These are phyloP conservation scores for Megalops cyprinoides DNA, from an alignment of 2,797 vertebrate species.

Conservation along the genomic window DNA sequence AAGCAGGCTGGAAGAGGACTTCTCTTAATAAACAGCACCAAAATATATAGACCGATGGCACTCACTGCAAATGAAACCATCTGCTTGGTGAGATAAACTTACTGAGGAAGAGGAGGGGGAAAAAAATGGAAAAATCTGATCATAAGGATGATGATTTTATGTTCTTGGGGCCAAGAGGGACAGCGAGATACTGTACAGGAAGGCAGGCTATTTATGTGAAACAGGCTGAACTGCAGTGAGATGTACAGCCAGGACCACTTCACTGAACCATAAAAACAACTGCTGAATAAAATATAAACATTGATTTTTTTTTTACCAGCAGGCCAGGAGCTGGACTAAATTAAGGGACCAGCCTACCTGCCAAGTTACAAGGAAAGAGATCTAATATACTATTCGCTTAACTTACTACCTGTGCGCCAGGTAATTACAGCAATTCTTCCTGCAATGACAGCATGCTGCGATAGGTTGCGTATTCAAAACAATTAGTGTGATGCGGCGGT, in stretches of 20 bases:
- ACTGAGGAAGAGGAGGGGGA: neutral
- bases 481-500: neutral
- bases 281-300: neutral
- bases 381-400: neutral
- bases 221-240: neutral
- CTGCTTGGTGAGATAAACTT: conserved; percentile 17
- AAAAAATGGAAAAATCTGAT: neutral
- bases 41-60: conserved; percentile 33
- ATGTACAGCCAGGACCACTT: neutral
- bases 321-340: neutral
- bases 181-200: neutral
- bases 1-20: conserved; percentile 12
- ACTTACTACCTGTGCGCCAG: neutral
- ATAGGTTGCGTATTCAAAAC: neutral
- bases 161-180: neutral
- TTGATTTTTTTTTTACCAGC: neutral
- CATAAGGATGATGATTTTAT: neutral
- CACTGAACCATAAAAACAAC: neutral
- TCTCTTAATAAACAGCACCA: neutral
- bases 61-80: conserved; percentile 27
- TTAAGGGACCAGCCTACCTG: neutral
- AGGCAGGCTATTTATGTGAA: neutral
- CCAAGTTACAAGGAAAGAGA: neutral
- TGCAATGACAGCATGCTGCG: no score
- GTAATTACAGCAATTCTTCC: neutral